Evolutionary conservation across 2,113 vertebrate species (phyloP).

Genomic region (Sinocyclocheilus anshuiensis): DNA sequence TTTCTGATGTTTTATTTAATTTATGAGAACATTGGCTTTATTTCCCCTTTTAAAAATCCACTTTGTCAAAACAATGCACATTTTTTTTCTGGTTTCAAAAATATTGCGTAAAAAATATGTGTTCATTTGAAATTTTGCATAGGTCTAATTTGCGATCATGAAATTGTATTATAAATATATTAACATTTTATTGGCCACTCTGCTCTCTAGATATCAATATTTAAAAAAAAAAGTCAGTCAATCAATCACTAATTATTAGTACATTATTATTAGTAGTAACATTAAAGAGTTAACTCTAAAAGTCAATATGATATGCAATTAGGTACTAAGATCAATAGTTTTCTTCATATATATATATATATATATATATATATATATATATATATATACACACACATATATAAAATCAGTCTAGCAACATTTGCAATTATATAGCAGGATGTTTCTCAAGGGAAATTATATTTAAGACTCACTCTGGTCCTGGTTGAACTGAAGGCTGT

Average conservation of each 20-base stretch:
- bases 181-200: neutral
- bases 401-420: neutral
- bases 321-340: neutral
- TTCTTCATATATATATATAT: neutral
- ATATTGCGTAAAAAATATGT: too few relatives aligned
- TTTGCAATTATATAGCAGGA: neutral
- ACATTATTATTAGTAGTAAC: neutral
- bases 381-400: too few relatives aligned
- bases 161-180: neutral
- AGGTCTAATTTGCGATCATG: neutral
- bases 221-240: neutral
- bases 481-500: slow-evolving; percentile 91
- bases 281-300: neutral
- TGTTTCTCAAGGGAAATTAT: neutral
- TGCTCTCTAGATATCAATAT: neutral
- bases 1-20: slow-evolving; percentile 58
- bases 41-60: neutral
- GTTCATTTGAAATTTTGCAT: too few relatives aligned
- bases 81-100: neutral
- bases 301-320: neutral
- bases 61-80: neutral
- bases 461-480: slow-evolving; percentile 82
- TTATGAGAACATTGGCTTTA: neutral
- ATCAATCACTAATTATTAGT: neutral
- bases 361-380: too few relatives aligned